A percentile compares a stretch with the other conserved stretches of the same genome.
These are phyloP conservation scores for Procambarus virginalis DNA, from an alignment of 1,140 invertebrate genomes.

Conservation along the genomic window DNA sequence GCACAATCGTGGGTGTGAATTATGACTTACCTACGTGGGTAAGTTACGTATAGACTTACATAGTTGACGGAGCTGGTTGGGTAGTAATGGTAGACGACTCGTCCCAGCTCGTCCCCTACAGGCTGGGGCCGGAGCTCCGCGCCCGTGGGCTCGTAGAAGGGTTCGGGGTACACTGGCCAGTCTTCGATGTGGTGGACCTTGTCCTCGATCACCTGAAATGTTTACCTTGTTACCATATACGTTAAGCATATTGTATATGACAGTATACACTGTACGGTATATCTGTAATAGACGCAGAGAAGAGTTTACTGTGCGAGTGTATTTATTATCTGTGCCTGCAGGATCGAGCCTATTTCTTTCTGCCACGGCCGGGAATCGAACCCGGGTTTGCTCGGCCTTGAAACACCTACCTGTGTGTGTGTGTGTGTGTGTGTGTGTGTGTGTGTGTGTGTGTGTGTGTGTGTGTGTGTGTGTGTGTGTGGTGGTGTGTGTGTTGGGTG, in stretches of 20 bases:
- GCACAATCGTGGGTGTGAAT: no score
- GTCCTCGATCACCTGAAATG: constrained; percentile 85
- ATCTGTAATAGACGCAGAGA: no score
- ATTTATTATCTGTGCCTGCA: no score
- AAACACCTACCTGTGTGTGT: no score
- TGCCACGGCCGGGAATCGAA: neutral
- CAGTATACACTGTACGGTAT: no score
- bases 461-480: no score
- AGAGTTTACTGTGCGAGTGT: no score
- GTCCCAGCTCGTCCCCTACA: constrained; percentile 88
- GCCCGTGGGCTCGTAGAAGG: constrained; percentile 85
- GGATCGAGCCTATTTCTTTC: neutral
- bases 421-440: neutral
- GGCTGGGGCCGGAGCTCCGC: constrained; percentile 88
- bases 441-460: neutral
- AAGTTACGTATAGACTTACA: constrained; percentile 78
- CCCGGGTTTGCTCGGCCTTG: no score
- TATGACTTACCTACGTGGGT: no score
- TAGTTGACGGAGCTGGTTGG: constrained; percentile 80
- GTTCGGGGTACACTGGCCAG: constrained; percentile 82
- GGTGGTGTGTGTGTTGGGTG: no score
- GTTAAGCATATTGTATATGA: no score
- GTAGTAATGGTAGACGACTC: constrained; percentile 89
- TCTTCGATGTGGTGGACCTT: constrained; percentile 85
- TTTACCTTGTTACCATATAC: no score